Evolutionary conservation across 1,140 invertebrate species (phyloP).

Genomic region (Conus ventricosus): DNA sequence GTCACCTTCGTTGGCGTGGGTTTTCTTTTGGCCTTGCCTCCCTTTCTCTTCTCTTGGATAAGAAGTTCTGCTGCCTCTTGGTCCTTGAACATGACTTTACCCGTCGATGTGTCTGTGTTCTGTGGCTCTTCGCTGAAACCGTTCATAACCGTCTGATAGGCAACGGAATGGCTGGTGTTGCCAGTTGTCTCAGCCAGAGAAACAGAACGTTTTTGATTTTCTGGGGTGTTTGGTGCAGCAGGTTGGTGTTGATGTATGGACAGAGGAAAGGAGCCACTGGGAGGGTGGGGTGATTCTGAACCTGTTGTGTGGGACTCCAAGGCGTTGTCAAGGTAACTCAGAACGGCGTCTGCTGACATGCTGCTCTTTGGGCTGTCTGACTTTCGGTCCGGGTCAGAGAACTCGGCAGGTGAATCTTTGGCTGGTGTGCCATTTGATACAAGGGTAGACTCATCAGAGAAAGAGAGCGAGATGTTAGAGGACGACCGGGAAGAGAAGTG

Average conservation of each 20-base stretch:
- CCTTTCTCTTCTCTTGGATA: not conserved
- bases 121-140: not conserved
- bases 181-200: too few relatives aligned
- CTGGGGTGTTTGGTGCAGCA: not conserved
- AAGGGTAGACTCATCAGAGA: not conserved
- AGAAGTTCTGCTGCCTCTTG: not conserved
- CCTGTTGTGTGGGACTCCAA: not conserved
- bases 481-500: not conserved
- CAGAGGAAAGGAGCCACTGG: not conserved
- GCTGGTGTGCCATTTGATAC: not conserved
- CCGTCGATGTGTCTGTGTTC: not conserved
- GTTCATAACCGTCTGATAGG: not conserved
- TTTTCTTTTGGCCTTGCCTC: constrained; percentile 26
- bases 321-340: constrained; percentile 28
- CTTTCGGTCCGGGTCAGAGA: not conserved
- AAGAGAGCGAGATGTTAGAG: not conserved
- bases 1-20: constrained; percentile 19
- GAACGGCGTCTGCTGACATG: constrained; percentile 3
- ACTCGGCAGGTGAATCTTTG: not conserved
- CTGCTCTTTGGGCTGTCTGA: not conserved
- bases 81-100: not conserved
- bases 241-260: not conserved
- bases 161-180: too few relatives aligned
- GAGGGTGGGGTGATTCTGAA: not conserved
- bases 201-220: not conserved